Percentiles rank a stretch among this genome's conserved stretches.
Evolutionary conservation across 1,140 invertebrate genomes (phyloP).

Genomic region (Pogonognathellus flavescens): DNA sequence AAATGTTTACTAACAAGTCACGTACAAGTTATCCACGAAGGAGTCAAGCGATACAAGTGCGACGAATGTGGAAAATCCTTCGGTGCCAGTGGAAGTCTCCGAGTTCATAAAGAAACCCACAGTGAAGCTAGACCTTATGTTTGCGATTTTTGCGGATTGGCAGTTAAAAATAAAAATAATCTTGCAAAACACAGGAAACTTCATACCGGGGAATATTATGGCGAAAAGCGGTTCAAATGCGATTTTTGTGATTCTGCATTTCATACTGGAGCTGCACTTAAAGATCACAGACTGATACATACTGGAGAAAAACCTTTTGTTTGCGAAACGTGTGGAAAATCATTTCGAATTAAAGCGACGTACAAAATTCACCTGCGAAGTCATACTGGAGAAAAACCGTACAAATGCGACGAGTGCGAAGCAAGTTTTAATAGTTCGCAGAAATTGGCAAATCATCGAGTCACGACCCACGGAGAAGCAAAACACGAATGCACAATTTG

Average conservation of each 20-base stretch:
- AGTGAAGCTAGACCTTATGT: not conserved
- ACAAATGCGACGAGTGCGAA: not conserved
- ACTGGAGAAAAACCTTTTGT: conserved; percentile 74
- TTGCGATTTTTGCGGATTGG: not conserved
- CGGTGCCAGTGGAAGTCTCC: not conserved
- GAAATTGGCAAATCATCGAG: not conserved
- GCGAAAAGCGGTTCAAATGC: conserved; percentile 39
- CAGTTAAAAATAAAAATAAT: not conserved
- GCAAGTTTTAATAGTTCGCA: not conserved
- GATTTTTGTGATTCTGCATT: conserved; percentile 9
- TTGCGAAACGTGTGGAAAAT: conserved; percentile 70
- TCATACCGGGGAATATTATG: not conserved
- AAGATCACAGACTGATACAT: conserved; percentile 1
- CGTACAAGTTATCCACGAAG: not conserved
- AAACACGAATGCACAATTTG: not conserved
- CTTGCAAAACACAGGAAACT: not conserved
- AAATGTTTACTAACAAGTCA: not conserved
- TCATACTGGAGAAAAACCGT: not conserved
- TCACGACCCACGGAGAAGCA: not conserved
- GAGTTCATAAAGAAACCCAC: not conserved
- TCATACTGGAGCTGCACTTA: not conserved
- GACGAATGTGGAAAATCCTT: not conserved
- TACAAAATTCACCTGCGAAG: not conserved
- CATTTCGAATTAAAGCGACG: not conserved
- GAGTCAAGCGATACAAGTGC: not conserved